phyloP scores from a whole-genome alignment of 2,888 invertebrate species.

The Pristionchus exspectatus region DNA sequence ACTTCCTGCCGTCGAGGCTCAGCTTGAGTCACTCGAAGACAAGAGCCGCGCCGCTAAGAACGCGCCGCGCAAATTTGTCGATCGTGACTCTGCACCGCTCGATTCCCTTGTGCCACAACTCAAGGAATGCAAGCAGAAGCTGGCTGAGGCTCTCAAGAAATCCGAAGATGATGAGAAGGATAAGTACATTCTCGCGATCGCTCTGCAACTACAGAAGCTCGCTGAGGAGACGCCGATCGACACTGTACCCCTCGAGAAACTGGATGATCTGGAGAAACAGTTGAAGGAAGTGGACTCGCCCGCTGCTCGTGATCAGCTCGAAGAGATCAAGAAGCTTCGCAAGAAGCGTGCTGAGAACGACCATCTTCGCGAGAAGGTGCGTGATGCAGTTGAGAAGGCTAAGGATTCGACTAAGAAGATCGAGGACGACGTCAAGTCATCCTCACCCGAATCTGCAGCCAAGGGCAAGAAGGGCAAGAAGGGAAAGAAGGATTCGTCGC shows the following conservation, averaged over 20 bases:
- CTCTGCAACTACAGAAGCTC: conserved; percentile 46
- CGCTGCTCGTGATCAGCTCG: conserved; percentile 47
- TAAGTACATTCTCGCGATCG: conserved; percentile 43
- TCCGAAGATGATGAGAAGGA: conserved; percentile 53
- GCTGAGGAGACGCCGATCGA: conserved; percentile 41
- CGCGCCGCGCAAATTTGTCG: conserved; percentile 50
- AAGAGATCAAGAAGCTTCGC: conserved; percentile 60
- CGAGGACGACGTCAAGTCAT: conserved; percentile 57
- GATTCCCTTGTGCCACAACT: neutral
- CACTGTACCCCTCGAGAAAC: conserved; percentile 5
- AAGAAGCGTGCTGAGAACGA: conserved; percentile 60
- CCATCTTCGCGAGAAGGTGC: conserved; percentile 54
- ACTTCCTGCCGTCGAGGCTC: conserved; percentile 34
- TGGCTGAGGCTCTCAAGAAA: conserved; percentile 40
- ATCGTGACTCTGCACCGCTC: conserved; percentile 4
- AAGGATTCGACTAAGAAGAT: conserved; percentile 57
- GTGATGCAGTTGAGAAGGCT: conserved; percentile 59
- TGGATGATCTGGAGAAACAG: conserved; percentile 59
- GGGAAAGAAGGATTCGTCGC: conserved; percentile 60
- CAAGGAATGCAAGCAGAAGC: conserved; percentile 34
- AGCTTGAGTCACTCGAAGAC: conserved; percentile 48
- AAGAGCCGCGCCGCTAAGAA: conserved; percentile 50
- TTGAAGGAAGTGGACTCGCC: conserved; percentile 59
- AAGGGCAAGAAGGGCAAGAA: conserved; percentile 59
- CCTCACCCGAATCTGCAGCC: conserved; percentile 30